Conservation (phyloP, 2,113 vertebrate species). For the Cyprinodon tularosa region DNA sequence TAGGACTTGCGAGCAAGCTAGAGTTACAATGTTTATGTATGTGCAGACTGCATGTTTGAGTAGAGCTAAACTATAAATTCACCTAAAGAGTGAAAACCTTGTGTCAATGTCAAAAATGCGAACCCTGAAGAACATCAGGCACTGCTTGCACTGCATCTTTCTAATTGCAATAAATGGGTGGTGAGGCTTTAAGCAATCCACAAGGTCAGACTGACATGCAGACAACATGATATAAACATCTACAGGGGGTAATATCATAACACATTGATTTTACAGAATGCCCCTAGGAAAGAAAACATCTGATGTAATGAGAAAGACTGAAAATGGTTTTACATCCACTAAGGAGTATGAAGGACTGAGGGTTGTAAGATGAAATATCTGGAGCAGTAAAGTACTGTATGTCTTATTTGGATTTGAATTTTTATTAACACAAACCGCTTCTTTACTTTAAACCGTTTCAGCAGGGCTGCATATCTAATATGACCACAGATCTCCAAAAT, state of each 20-base stretch:
- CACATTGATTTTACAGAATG: not conserved
- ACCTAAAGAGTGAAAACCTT: not conserved
- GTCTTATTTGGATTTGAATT: not conserved
- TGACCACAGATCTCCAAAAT: too few relatives aligned
- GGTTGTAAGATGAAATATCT: not conserved
- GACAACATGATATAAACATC: not conserved
- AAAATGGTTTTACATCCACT: not conserved
- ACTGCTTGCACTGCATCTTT: not conserved
- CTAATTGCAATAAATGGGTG: not conserved
- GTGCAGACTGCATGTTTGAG: conserved; percentile 11
- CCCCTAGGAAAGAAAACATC: not conserved
- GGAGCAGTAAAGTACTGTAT: not conserved
- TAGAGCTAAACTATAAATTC: conserved; percentile 11
- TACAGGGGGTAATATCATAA: not conserved
- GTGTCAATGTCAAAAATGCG: not conserved
- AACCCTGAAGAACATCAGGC: not conserved
- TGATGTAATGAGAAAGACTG: not conserved
- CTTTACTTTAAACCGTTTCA: too few relatives aligned
- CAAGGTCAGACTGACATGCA: not conserved
- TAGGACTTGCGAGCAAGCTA: conserved; percentile 4
- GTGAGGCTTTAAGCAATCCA: not conserved
- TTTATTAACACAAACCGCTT: not conserved
- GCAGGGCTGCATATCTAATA: too few relatives aligned
- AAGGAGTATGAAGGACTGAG: not conserved
- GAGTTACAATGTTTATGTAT: conserved; percentile 22